These are phyloP conservation scores for Caenorhabditis brenneri DNA, from an alignment of 1,140 invertebrate species.

Conservation along the genomic window DNA sequence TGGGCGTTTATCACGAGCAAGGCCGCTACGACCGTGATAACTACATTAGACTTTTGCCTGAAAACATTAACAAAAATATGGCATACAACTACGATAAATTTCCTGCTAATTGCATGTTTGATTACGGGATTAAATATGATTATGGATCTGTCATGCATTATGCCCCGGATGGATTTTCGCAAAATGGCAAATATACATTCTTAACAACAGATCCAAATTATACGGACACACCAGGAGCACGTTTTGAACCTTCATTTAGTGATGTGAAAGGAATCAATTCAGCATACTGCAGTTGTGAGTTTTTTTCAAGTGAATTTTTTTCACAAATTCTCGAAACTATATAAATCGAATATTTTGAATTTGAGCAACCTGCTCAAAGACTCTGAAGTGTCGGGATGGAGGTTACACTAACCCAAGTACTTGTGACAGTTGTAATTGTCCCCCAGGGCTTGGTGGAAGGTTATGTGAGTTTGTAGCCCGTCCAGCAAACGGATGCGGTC, in stretches of 20 bases:
- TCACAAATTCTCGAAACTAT: background rate
- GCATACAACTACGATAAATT: too few relatives aligned
- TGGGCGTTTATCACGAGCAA: constrained; percentile 54
- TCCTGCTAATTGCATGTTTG: constrained; percentile 3
- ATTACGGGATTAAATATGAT: constrained; percentile 51
- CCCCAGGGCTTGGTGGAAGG: constrained; percentile 40
- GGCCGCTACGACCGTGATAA: constrained; percentile 45
- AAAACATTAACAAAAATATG: constrained; percentile 53
- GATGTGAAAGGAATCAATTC: constrained; percentile 53
- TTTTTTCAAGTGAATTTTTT: too few relatives aligned
- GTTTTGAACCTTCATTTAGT: constrained; percentile 44
- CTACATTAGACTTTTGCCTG: constrained; percentile 42
- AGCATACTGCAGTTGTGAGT: constrained; percentile 51
- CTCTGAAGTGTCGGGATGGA: constrained; percentile 27
- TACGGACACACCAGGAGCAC: constrained; percentile 46
- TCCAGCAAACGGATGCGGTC: background rate
- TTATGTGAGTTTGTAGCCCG: background rate
- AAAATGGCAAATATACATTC: constrained; percentile 22
- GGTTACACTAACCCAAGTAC: constrained; percentile 49
- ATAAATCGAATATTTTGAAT: background rate
- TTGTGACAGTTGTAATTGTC: constrained; percentile 45
- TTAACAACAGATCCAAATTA: constrained; percentile 41
- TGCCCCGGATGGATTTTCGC: background rate
- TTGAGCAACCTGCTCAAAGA: constrained; percentile 24
- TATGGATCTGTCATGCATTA: constrained; percentile 52